Conservation (phyloP, 2,888 invertebrate genomes). For the Lasioglossum leucozonium region DNA sequence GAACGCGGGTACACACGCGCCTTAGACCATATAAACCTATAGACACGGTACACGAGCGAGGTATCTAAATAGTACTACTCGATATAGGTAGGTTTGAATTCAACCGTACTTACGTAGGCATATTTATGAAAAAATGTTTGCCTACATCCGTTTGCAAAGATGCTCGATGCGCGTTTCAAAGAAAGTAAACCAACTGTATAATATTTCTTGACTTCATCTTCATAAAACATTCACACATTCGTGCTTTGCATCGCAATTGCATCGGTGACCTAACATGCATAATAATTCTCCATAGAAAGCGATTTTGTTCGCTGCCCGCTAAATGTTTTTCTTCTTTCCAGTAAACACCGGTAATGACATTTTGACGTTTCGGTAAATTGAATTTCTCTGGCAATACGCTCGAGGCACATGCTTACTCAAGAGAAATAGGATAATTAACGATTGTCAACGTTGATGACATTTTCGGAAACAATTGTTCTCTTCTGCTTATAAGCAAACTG, state of each 20-base stretch:
- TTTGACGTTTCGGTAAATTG: slow-evolving; percentile 5
- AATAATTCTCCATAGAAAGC: slow-evolving; percentile 24
- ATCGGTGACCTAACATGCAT: slow-evolving; percentile 5
- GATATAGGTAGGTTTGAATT: background rate
- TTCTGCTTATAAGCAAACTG: slow-evolving; percentile 32
- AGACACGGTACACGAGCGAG: background rate
- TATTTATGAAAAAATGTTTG: background rate
- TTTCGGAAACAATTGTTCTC: slow-evolving; percentile 17
- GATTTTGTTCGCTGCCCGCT: slow-evolving; percentile 8
- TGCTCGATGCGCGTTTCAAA: background rate
- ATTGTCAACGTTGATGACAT: background rate
- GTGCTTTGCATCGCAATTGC: background rate
- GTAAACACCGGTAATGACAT: background rate
- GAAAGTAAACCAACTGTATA: background rate
- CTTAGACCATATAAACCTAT: too few relatives aligned
- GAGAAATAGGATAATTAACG: slow-evolving; percentile 31
- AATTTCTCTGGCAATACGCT: background rate
- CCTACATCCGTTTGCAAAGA: background rate
- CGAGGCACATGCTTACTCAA: background rate
- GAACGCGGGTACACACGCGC: background rate
- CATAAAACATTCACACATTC: background rate
- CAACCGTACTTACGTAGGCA: background rate
- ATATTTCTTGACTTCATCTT: background rate
- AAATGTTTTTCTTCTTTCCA: slow-evolving; percentile 20
- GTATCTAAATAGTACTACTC: too few relatives aligned